Conservation (phyloP, 2,888 invertebrate genomes). For the Celastrina argiolus region DNA sequence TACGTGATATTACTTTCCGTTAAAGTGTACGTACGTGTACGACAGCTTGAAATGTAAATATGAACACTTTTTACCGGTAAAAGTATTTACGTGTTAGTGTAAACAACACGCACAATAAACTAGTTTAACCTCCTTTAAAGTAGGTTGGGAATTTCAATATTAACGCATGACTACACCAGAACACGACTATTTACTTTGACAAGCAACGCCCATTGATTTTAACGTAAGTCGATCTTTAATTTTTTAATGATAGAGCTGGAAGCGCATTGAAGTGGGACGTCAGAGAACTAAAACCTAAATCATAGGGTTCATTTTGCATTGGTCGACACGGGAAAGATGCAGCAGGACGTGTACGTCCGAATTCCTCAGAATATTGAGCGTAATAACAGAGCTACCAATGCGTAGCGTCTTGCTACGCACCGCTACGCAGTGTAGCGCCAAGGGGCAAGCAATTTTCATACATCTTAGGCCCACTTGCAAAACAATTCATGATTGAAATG, state of each 20-base stretch:
- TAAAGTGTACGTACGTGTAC: background rate
- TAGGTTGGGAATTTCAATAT: constrained; percentile 21
- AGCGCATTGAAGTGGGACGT: background rate
- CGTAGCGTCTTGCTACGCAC: background rate
- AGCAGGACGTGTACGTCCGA: background rate
- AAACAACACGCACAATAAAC: constrained; percentile 13
- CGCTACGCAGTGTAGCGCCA: background rate
- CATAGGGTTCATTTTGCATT: background rate
- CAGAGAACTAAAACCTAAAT: background rate
- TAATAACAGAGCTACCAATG: background rate
- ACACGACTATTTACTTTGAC: constrained; percentile 12
- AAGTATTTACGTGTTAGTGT: constrained; percentile 9
- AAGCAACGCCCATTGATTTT: constrained; percentile 24
- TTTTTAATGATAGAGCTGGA: background rate
- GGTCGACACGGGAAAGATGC: background rate
- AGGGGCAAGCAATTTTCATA: background rate
- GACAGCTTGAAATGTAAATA: background rate
- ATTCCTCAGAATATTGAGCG: background rate
- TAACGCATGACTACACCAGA: constrained; percentile 14
- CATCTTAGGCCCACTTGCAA: background rate
- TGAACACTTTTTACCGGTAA: background rate
- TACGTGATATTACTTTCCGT: background rate
- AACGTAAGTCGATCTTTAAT: constrained; percentile 24
- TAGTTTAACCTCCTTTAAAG: constrained; percentile 20
- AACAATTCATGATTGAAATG: too few relatives aligned